Percentiles rank a stretch among this genome's conserved stretches.
Conservation (phyloP, 2,888 invertebrate genomes). For the Eurytoma adleriae region DNA sequence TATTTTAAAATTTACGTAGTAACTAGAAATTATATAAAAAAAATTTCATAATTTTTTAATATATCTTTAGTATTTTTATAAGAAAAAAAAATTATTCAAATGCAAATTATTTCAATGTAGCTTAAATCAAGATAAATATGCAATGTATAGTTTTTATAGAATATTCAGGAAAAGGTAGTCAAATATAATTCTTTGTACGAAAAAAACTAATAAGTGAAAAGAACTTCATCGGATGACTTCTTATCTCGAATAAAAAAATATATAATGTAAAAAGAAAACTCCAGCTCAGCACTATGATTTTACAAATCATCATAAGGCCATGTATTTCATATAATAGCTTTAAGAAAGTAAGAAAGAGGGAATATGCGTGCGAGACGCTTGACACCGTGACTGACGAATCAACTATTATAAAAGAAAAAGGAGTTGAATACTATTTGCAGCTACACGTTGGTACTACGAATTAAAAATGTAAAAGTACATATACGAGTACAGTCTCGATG, state of each 20-base stretch:
- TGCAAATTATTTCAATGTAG: too few species aligned
- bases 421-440: conserved; percentile 10
- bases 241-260: conserved; percentile 25
- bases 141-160: neutral
- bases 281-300: conserved; percentile 62
- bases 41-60: conserved; percentile 34
- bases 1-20: conserved; percentile 26
- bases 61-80: conserved; percentile 53
- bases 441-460: conserved; percentile 2
- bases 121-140: too few species aligned
- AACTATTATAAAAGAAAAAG: neutral
- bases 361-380: conserved; percentile 36
- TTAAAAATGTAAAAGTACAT: conserved; percentile 14
- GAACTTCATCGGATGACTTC: conserved; percentile 44
- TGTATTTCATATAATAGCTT: conserved; percentile 71
- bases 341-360: conserved; percentile 61
- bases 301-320: conserved; percentile 69
- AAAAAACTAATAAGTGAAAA: conserved; percentile 10
- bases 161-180: neutral
- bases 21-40: conserved; percentile 25
- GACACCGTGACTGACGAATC: conserved; percentile 28
- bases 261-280: conserved; percentile 26
- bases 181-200: neutral
- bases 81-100: conserved; percentile 3
- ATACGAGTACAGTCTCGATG: conserved; percentile 55